A percentile compares a stretch with the other conserved stretches of the same genome.
phyloP scores from a whole-genome alignment of 1,140 invertebrate species.

The Rhopalosiphum padi region DNA sequence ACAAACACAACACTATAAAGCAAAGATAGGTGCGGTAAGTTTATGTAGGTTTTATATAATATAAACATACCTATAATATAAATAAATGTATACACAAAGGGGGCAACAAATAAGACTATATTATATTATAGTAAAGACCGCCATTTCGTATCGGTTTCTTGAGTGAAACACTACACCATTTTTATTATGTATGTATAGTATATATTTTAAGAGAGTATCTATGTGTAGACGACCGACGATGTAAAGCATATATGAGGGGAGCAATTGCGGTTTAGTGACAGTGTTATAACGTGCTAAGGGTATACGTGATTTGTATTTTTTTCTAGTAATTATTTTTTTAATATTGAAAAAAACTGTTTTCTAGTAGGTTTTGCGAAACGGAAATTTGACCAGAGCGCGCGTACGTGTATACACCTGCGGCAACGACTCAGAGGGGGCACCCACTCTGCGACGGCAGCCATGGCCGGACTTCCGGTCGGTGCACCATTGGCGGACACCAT shows the following conservation, averaged over 20 bases:
- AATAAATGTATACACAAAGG: neutral
- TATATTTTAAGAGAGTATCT: neutral
- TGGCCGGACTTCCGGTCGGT: constrained; percentile 55
- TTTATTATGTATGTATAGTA: neutral
- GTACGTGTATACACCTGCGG: neutral
- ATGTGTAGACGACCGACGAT: neutral
- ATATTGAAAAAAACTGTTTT: neutral
- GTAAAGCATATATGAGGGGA: neutral
- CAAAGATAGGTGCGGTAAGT: neutral
- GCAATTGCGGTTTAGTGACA: neutral
- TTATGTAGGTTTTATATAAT: neutral
- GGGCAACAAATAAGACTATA: neutral
- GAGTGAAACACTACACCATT: neutral
- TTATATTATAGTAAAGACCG: neutral
- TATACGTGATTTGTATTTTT: neutral
- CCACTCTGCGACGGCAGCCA: neutral
- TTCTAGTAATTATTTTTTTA: neutral
- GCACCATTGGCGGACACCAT: constrained; percentile 50
- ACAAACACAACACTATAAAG: neutral
- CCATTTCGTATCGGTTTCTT: constrained; percentile 21
- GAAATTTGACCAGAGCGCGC: neutral
- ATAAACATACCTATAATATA: neutral
- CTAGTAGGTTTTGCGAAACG: neutral
- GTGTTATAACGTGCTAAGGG: neutral
- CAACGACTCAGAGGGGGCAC: neutral